These are phyloP conservation scores for Neodiprion pinetum DNA, from an alignment of 1,140 invertebrate species.

Conservation along the genomic window DNA sequence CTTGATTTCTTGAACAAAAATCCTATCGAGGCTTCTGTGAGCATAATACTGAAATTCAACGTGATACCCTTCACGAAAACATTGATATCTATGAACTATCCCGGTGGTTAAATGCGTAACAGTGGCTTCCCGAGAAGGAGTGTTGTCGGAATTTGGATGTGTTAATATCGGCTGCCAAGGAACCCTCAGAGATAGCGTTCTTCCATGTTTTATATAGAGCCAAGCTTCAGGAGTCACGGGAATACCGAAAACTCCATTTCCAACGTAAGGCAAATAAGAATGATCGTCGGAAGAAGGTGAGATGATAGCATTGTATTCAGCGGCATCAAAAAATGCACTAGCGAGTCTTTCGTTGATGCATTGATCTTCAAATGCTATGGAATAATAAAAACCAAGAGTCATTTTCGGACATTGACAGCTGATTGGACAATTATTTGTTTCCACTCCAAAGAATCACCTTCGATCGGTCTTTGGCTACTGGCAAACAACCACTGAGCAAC, in stretches of 20 bases:
- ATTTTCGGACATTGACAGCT: not conserved
- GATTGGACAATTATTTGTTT: slow-evolving; percentile 20
- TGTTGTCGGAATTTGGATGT: slow-evolving; percentile 59
- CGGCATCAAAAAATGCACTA: slow-evolving; percentile 66
- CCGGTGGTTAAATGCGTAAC: slow-evolving; percentile 74
- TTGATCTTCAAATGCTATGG: slow-evolving; percentile 64
- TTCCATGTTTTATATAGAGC: slow-evolving; percentile 73
- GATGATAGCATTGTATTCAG: slow-evolving; percentile 74
- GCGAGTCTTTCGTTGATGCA: slow-evolving; percentile 72
- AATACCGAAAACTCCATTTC: slow-evolving; percentile 79
- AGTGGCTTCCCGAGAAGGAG: slow-evolving; percentile 65
- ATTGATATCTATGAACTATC: slow-evolving; percentile 73
- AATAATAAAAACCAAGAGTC: not conserved
- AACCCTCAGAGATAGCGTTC: slow-evolving; percentile 75
- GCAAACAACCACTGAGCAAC: slow-evolving; percentile 69
- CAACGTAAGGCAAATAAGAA: slow-evolving; percentile 77
- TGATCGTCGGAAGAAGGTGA: slow-evolving; percentile 67
- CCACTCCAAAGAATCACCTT: slow-evolving; percentile 45
- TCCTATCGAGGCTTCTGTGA: slow-evolving; percentile 76
- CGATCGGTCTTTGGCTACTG: slow-evolving; percentile 50
- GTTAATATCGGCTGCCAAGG: slow-evolving; percentile 78
- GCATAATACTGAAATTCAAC: slow-evolving; percentile 78
- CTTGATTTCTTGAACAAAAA: slow-evolving; percentile 83
- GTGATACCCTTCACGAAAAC: slow-evolving; percentile 69
- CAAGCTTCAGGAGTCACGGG: slow-evolving; percentile 69